Evolutionary conservation across 2,797 vertebrate genomes (phyloP).

Genomic region (Hoplostethus mediterraneus): DNA sequence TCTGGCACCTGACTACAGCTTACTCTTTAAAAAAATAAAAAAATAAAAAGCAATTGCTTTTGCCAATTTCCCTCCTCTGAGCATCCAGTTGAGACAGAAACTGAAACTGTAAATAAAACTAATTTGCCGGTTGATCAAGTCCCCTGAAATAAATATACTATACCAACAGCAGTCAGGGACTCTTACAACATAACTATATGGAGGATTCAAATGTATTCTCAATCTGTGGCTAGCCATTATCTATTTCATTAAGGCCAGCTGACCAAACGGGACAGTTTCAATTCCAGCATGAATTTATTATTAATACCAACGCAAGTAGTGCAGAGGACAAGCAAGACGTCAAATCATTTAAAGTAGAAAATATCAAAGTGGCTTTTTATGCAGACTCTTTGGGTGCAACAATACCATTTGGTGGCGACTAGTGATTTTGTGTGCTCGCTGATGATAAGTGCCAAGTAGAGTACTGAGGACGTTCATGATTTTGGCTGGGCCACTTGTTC

Average conservation of each 20-base stretch:
- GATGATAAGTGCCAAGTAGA: neutral
- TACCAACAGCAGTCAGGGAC: neutral
- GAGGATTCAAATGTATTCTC: neutral
- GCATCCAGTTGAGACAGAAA: neutral
- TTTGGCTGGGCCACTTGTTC: neutral
- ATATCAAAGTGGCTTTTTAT: slow-evolving; percentile 22
- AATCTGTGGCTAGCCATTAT: neutral
- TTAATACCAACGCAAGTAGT: neutral
- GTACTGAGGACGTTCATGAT: neutral
- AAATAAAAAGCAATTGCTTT: neutral
- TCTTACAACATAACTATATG: neutral
- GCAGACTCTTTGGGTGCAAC: slow-evolving; percentile 2
- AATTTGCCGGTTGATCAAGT: neutral
- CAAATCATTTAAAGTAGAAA: neutral
- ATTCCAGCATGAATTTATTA: neutral
- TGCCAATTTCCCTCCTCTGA: slow-evolving; percentile 3
- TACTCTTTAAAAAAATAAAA: neutral
- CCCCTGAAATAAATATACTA: neutral
- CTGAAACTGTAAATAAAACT: neutral
- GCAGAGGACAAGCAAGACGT: neutral
- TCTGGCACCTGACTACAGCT: slow-evolving; percentile 10
- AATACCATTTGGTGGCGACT: neutral
- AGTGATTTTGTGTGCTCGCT: neutral
- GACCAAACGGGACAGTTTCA: neutral
- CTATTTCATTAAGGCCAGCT: slow-evolving; percentile 10